Percentiles rank a stretch among this genome's conserved stretches.
These are phyloP conservation scores for Tridacna gigas DNA, from an alignment of 2,888 invertebrate species.

Conservation along the genomic window DNA sequence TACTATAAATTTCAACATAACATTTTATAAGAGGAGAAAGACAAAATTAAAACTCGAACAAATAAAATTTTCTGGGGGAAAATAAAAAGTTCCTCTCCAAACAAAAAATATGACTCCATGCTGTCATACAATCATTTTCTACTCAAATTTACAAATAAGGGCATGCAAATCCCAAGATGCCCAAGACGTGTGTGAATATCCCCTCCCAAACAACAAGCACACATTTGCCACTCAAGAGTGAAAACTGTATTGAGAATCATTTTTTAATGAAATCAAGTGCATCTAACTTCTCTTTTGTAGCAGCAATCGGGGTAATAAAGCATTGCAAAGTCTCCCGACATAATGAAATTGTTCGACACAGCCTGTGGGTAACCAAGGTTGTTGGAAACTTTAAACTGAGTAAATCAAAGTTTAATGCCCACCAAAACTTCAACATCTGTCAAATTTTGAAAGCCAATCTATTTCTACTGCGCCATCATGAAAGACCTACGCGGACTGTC, in stretches of 20 bases:
- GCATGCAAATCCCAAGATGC: no score
- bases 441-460: conserved; percentile 35
- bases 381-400: conserved; percentile 43
- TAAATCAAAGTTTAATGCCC: conserved; percentile 70
- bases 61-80: no score
- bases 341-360: conserved; percentile 69
- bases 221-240: not conserved
- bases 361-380: conserved; percentile 64
- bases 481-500: conserved; percentile 6
- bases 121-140: no score
- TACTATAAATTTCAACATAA: no score
- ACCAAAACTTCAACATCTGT: conserved; percentile 67
- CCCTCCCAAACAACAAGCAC: not conserved
- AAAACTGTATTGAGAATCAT: not conserved
- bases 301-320: conserved; percentile 63
- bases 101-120: no score
- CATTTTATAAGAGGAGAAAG: no score
- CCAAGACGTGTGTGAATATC: no score
- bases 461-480: conserved; percentile 9
- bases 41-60: no score
- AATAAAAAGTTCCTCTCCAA: no score
- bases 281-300: conserved; percentile 41
- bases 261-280: conserved; percentile 50
- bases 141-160: no score
- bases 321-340: conserved; percentile 58